Evolutionary conservation across 2,888 invertebrate species (phyloP), one percentile per base, ranked within the genome.

Genomic region (Ophion ventricosus): DNA sequence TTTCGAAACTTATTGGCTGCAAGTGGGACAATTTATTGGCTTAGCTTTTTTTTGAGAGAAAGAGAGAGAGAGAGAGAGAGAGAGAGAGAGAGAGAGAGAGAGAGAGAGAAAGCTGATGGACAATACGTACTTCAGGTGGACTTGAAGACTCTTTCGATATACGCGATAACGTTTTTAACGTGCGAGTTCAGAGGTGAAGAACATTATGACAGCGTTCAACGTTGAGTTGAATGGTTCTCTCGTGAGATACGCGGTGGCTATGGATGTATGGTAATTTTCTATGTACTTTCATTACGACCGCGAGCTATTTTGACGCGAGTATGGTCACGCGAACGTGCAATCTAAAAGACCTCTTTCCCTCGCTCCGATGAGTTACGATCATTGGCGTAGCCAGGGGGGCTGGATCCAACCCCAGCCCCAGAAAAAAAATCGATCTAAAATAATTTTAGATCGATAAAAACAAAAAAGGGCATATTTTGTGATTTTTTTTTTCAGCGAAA

Each of bases 251-350:
- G 11, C 10, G 5, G n/a, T 35, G 17, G 56, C 40, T 57, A 35
- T 23, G 29, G n/a, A 43, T 54, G 35, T 23, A 63, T 29, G 54
- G 67, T 69, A 63, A 63, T 56, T 14, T 59, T 69, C 72, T 25
- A 49, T 66, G 5, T 72, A 76, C 70, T 76, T 76, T 76, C 81
- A 57, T 81, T 64, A 43, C 70, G 63, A 40, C 63, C 76, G 70
- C 43, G 43, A 57, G 80, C 57, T 29, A 63, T 59, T 63, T 25
- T 25, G 14, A n/a, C 59, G 67, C 26, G 20, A 35, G 20, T 11
- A n/a, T n/a, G 49, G 69, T 75, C 76, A 76, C 81, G 81, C 81
- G 81, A 81, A 72, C 70, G 17, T 59, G 57, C 66, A 67, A 40
- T 75, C 54, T 70, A 40, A 76, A 40, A 61, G 43, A 43, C 70